These are phyloP conservation scores for Hylaeus volcanicus DNA, from an alignment of 1,140 invertebrate genomes.

Conservation along the genomic window DNA sequence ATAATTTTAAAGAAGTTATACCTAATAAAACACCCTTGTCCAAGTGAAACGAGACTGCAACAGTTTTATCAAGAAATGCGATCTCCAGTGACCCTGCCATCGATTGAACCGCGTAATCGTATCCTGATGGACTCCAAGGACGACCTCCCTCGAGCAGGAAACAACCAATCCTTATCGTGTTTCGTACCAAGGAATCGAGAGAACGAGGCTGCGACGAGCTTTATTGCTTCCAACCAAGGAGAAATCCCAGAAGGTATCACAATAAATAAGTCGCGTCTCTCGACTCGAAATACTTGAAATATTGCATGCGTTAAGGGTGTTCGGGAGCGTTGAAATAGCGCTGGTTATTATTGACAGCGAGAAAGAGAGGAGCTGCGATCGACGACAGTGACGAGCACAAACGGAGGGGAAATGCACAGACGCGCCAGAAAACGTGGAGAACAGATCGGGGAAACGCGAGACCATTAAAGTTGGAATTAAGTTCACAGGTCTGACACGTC, in stretches of 20 bases:
- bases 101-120: too few species aligned
- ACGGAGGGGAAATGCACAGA: background rate
- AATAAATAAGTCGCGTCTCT: slow-evolving; percentile 28
- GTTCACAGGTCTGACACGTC: background rate
- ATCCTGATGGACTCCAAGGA: background rate
- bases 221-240: slow-evolving; percentile 29
- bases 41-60: too few species aligned
- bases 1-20: too few species aligned
- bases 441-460: slow-evolving; percentile 14
- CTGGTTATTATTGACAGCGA: slow-evolving; percentile 21
- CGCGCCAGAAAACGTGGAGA: background rate
- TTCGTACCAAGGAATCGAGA: slow-evolving; percentile 24
- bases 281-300: slow-evolving; percentile 28
- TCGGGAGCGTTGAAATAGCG: slow-evolving; percentile 22
- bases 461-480: slow-evolving; percentile 26
- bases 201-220: slow-evolving; percentile 4
- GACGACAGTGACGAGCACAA: slow-evolving; percentile 1
- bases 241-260: slow-evolving; percentile 22
- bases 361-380: background rate
- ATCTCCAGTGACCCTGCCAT: too few species aligned
- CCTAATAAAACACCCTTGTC: too few species aligned
- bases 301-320: slow-evolving; percentile 26
- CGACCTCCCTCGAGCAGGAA: background rate
- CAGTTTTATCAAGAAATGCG: too few species aligned
- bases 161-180: slow-evolving; percentile 2